Evolutionary conservation across 2,888 invertebrate genomes (phyloP).

Genomic region (Gastrophysa polygoni): DNA sequence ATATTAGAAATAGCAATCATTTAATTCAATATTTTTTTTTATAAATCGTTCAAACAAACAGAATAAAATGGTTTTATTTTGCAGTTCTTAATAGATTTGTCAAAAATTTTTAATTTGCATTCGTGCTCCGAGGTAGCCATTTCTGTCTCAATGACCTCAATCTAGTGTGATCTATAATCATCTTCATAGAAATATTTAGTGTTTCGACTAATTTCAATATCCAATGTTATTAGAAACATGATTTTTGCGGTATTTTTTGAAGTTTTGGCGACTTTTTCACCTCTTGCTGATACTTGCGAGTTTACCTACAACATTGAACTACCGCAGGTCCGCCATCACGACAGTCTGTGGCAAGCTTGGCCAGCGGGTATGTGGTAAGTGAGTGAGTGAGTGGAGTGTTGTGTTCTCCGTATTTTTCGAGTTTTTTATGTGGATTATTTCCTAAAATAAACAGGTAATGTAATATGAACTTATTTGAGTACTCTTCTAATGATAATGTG

Average conservation of each 20-base stretch:
- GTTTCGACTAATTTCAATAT: conserved; percentile 23
- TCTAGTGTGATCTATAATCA: conserved; percentile 36
- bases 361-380: conserved; percentile 58
- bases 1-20: too few species aligned
- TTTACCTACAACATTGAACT: conserved; percentile 33
- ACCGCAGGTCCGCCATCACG: conserved; percentile 56
- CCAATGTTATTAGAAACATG: conserved; percentile 32
- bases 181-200: conserved; percentile 27
- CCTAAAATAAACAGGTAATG: conserved; percentile 59
- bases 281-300: conserved; percentile 30
- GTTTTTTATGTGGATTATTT: conserved; percentile 58
- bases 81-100: background rate
- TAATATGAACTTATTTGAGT: conserved; percentile 35
- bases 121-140: conserved; percentile 20
- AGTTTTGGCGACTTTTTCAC: conserved; percentile 31
- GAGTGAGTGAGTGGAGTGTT: conserved; percentile 55
- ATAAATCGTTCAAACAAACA: too few species aligned
- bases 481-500: conserved; percentile 20
- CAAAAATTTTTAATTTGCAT: background rate
- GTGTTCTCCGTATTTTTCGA: conserved; percentile 59
- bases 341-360: conserved; percentile 57
- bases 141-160: conserved; percentile 37
- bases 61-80: too few species aligned
- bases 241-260: conserved; percentile 44
- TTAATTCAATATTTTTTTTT: too few species aligned